Evolutionary conservation across 2,888 invertebrate species (phyloP).

Genomic region (Himalopsyche japonica): DNA sequence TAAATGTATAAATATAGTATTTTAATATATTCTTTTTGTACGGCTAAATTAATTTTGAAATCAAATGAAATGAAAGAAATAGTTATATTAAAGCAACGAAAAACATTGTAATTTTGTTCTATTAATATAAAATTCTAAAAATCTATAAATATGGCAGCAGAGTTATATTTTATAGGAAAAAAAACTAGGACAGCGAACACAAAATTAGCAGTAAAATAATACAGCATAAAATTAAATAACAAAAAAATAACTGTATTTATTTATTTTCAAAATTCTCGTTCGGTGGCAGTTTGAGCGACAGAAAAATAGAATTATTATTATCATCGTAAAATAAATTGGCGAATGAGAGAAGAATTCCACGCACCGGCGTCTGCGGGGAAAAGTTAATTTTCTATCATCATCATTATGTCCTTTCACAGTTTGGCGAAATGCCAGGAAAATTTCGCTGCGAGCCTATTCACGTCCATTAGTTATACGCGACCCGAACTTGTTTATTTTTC

Average conservation of each 20-base stretch:
- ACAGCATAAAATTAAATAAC: not conserved
- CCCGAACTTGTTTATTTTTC: conserved; percentile 31
- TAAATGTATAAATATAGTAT: no score
- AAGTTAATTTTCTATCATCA: conserved; percentile 38
- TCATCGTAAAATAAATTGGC: conserved; percentile 1
- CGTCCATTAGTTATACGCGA: conserved; percentile 2
- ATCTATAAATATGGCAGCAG: not conserved
- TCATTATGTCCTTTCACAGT: conserved; percentile 26
- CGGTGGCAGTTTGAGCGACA: not conserved
- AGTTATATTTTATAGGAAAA: not conserved
- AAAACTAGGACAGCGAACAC: not conserved
- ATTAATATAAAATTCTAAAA: not conserved
- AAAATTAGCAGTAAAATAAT: conserved; percentile 1
- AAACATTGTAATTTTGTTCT: no score
- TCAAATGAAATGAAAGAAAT: no score
- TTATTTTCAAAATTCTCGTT: not conserved
- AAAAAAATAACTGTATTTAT: not conserved
- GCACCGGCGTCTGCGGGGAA: conserved; percentile 10
- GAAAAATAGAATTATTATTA: not conserved
- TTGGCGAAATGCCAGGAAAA: conserved; percentile 34
- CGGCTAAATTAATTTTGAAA: no score
- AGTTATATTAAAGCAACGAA: no score
- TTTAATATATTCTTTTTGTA: no score
- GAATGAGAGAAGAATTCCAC: not conserved
- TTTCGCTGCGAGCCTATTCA: conserved; percentile 20